phyloP scores from a whole-genome alignment of 2,797 vertebrate species.

The Melanotaenia maccullochi region DNA sequence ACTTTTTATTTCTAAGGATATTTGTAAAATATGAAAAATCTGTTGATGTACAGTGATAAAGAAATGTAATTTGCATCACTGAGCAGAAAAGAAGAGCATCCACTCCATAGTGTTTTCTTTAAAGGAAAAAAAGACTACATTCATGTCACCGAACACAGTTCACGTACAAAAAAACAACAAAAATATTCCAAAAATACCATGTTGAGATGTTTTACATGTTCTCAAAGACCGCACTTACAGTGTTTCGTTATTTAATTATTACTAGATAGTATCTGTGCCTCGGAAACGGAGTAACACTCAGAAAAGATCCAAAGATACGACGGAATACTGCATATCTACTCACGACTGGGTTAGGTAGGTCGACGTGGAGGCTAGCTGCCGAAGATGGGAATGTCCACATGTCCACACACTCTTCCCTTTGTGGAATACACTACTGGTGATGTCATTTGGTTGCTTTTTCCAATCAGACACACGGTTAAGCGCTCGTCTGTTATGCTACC shows the following conservation, averaged over 20 bases:
- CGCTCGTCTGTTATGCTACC: conserved; percentile 78
- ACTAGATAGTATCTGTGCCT: conserved; percentile 81
- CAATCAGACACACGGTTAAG: conserved; percentile 68
- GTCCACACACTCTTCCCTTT: conserved; percentile 83
- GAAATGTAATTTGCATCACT: conserved; percentile 84
- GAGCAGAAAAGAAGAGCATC: conserved; percentile 76
- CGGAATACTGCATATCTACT: conserved; percentile 94
- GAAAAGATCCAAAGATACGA: conserved; percentile 87
- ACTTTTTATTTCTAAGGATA: conserved; percentile 87
- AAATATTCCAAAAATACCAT: conserved; percentile 80
- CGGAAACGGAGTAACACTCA: conserved; percentile 87
- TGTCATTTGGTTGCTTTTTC: conserved; percentile 44
- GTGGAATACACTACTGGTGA: conserved; percentile 76
- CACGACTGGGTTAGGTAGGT: conserved; percentile 86
- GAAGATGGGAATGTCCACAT: conserved; percentile 86
- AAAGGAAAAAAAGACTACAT: conserved; percentile 83
- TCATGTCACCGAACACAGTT: conserved; percentile 90
- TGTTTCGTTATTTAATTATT: conserved; percentile 73
- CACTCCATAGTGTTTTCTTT: conserved; percentile 87
- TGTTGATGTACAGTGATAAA: conserved; percentile 85
- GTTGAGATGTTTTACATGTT: conserved; percentile 86
- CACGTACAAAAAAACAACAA: conserved; percentile 81
- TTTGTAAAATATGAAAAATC: conserved; percentile 87
- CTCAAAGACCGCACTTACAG: conserved; percentile 85
- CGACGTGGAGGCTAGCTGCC: conserved; percentile 91